Conservation (phyloP, 2,888 invertebrate species). For the Mythimna pallens region DNA sequence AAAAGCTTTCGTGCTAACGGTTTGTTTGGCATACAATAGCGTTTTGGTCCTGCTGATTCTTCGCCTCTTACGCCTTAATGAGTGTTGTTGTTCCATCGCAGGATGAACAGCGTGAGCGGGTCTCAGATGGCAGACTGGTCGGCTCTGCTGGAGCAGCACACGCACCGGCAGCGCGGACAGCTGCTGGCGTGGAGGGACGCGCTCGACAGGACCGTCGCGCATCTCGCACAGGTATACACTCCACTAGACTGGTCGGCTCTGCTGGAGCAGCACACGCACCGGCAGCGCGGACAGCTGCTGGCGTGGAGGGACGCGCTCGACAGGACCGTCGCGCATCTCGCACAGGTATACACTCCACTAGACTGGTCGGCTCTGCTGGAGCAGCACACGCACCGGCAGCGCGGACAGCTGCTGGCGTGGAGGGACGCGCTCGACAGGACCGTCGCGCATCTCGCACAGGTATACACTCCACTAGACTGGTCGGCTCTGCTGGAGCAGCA, state of each 20-base stretch:
- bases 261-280: too few species aligned
- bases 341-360: too few species aligned
- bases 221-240: conserved; percentile 92
- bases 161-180: conserved; percentile 95
- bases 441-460: too few species aligned
- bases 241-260: not conserved
- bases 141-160: conserved; percentile 94
- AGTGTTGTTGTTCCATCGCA: conserved; percentile 38
- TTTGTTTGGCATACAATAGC: not conserved
- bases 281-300: too few species aligned
- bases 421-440: too few species aligned
- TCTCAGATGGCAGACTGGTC: conserved; percentile 96
- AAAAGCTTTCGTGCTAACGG: not conserved
- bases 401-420: too few species aligned
- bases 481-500: too few species aligned
- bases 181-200: conserved; percentile 95
- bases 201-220: conserved; percentile 93
- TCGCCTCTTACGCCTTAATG: not conserved
- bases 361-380: too few species aligned
- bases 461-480: too few species aligned
- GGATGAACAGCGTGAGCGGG: conserved; percentile 88
- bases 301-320: too few species aligned
- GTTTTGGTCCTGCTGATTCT: not conserved
- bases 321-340: too few species aligned
- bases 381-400: not conserved